Conservation (phyloP, 2,888 invertebrate species). For the Drosophila pseudotakahashii region DNA sequence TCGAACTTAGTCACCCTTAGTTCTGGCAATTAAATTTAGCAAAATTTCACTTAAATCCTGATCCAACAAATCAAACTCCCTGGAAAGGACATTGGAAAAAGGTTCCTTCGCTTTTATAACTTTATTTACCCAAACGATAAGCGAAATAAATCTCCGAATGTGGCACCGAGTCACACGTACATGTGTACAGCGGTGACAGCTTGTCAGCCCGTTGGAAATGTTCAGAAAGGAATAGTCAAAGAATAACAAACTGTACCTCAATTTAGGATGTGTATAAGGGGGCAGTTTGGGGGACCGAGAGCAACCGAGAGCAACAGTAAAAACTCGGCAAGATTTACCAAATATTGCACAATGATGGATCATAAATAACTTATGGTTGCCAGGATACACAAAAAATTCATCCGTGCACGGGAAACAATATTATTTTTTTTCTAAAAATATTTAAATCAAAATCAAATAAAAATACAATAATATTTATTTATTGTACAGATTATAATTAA, state of each 20-base stretch:
- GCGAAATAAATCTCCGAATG: constrained; percentile 77
- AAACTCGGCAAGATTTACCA: constrained; percentile 77
- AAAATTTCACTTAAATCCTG: constrained; percentile 50
- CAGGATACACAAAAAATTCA: constrained; percentile 35
- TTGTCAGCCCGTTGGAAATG: constrained; percentile 33
- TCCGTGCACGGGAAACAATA: constrained; percentile 4
- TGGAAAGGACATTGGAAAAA: constrained; percentile 14
- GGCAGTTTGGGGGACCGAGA: not conserved
- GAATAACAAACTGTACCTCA: constrained; percentile 51
- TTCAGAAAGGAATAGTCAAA: constrained; percentile 37
- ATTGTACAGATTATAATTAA: too few species aligned
- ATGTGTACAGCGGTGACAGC: constrained; percentile 47
- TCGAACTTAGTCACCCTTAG: constrained; percentile 1
- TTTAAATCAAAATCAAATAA: too few species aligned
- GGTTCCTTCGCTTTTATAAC: constrained; percentile 61
- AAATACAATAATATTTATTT: too few species aligned
- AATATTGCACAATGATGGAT: constrained; percentile 82
- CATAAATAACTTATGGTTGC: constrained; percentile 82
- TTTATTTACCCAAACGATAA: constrained; percentile 71
- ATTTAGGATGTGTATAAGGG: constrained; percentile 14
- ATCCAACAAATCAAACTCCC: constrained; percentile 33
- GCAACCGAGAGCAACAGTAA: constrained; percentile 53
- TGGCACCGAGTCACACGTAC: constrained; percentile 66
- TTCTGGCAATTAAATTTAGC: constrained; percentile 29
- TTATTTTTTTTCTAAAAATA: not conserved